phyloP scores from a whole-genome alignment of 2,113 vertebrate species.

The Phyllostomus hastatus region DNA sequence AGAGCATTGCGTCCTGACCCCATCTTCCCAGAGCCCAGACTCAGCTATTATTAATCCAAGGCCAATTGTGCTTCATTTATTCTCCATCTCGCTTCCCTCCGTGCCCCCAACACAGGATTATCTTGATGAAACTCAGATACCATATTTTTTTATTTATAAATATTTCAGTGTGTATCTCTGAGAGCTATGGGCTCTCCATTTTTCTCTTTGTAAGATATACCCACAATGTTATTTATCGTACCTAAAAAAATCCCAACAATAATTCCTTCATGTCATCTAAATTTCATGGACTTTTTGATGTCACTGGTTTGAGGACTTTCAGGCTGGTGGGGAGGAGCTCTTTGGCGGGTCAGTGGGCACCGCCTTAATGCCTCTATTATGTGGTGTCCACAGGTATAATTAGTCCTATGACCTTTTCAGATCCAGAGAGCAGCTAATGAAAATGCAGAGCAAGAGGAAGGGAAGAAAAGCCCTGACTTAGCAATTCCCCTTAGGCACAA shows the following conservation, averaged over 20 bases:
- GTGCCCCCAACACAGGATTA: too few relatives aligned
- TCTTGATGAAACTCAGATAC: not conserved
- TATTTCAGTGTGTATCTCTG: not conserved
- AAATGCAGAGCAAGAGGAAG: not conserved
- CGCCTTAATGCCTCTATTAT: conserved; percentile 28
- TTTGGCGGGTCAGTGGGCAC: not conserved
- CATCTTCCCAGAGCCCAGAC: not conserved
- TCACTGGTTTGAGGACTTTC: not conserved
- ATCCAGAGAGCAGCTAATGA: conserved; percentile 23
- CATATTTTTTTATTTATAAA: not conserved
- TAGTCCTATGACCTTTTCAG: conserved; percentile 42
- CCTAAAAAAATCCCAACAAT: not conserved
- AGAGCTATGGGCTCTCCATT: not conserved
- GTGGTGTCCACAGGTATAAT: conserved; percentile 48
- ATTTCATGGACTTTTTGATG: not conserved
- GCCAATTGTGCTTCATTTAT: not conserved
- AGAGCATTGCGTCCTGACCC: not conserved
- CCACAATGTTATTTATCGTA: not conserved
- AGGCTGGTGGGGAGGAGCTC: not conserved
- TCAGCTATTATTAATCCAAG: not conserved
- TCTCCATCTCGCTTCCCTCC: not conserved
- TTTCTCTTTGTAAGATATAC: not conserved
- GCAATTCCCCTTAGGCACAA: not conserved
- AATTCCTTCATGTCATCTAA: not conserved
- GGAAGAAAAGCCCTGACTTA: not conserved